Conservation (phyloP, 2,113 vertebrate genomes). For the Callorhinus ursinus region DNA sequence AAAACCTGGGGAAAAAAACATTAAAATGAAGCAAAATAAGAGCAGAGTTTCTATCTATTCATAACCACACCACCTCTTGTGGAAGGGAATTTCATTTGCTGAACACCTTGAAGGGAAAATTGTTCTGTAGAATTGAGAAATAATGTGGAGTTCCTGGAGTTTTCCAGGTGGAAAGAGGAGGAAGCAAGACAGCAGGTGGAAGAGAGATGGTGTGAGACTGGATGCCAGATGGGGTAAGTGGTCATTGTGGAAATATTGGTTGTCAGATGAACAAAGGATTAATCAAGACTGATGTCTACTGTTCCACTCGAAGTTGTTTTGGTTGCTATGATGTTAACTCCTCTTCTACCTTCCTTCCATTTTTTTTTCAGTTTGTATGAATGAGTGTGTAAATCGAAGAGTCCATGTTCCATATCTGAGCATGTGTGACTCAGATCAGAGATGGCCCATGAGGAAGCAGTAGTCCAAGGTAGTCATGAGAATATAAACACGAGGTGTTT, state of each 20-base stretch:
- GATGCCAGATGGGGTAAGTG: not conserved
- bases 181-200: not conserved
- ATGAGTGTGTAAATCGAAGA: not conserved
- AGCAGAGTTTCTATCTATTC: not conserved
- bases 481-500: not conserved
- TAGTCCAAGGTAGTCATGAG: not conserved
- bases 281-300: not conserved
- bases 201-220: not conserved
- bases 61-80: not conserved
- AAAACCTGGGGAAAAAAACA: not conserved
- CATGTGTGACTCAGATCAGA: not conserved
- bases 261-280: not conserved
- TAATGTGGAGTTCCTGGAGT: not conserved
- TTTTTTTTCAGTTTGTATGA: not conserved
- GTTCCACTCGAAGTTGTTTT: not conserved
- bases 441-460: not conserved
- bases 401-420: not conserved
- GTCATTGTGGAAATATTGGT: not conserved
- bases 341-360: not conserved
- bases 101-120: not conserved
- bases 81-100: constrained; percentile 1
- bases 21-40: not conserved
- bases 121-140: not conserved
- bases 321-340: not conserved
- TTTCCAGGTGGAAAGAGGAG: not conserved